Evolutionary conservation across 1,140 invertebrate species (phyloP).

Genomic region (Choristoneura fumiferana): DNA sequence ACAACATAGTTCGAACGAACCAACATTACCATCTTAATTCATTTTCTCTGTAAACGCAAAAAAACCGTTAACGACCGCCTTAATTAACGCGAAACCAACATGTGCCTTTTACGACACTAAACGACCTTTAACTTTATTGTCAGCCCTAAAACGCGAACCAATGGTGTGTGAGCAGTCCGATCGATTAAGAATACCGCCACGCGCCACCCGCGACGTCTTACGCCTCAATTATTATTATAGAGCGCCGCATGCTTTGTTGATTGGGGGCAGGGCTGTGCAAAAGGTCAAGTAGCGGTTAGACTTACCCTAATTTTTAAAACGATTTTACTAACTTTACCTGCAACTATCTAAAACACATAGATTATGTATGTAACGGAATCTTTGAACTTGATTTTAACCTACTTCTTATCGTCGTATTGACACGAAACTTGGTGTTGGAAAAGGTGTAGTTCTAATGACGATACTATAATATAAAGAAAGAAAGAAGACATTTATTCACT

Average conservation of each 20-base stretch:
- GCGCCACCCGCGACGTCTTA: constrained; percentile 8
- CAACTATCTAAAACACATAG: too few species aligned
- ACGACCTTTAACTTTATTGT: constrained; percentile 17
- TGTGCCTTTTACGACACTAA: constrained; percentile 16
- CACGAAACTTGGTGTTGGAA: too few species aligned
- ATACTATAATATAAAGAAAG: too few species aligned
- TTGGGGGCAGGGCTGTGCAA: constrained; percentile 6
- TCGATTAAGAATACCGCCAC: background rate
- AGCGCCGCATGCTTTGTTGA: constrained; percentile 1
- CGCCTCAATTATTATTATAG: background rate
- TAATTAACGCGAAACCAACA: constrained; percentile 10
- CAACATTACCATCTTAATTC: background rate
- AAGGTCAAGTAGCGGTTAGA: too few species aligned
- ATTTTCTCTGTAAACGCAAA: constrained; percentile 9
- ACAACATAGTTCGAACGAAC: too few species aligned
- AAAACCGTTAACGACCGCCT: constrained; percentile 6
- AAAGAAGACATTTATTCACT: too few species aligned
- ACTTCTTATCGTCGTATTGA: too few species aligned
- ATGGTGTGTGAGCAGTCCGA: constrained; percentile 1
- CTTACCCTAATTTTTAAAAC: too few species aligned
- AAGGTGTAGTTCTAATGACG: too few species aligned
- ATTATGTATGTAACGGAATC: too few species aligned
- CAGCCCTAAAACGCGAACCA: constrained; percentile 5
- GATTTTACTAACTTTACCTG: too few species aligned
- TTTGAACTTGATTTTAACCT: too few species aligned